phyloP scores from a whole-genome alignment of 2,113 vertebrate genomes.

The Gymnocephalus cernua region DNA sequence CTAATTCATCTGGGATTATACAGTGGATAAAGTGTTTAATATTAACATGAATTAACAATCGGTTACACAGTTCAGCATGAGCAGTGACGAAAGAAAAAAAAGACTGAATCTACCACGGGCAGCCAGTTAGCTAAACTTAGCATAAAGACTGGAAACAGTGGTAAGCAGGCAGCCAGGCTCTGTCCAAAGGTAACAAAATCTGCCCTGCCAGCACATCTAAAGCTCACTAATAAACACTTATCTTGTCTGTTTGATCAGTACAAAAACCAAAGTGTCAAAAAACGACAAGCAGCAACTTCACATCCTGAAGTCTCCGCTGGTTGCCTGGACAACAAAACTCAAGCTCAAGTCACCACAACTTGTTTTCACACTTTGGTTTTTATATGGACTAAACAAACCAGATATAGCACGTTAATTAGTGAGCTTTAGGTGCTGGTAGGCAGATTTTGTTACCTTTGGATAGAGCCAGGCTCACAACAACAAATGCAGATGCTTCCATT shows the following conservation, averaged over 20 bases:
- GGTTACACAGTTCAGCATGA: not conserved
- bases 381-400: not conserved
- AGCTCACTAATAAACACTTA: not conserved
- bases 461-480: no score
- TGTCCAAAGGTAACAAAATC: conserved; percentile 8
- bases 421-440: not conserved
- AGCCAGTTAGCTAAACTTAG: not conserved
- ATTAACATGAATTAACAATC: not conserved
- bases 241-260: conserved; percentile 8
- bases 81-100: not conserved
- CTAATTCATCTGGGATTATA: not conserved
- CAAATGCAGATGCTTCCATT: no score
- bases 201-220: not conserved
- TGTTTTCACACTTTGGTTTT: not conserved
- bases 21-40: not conserved
- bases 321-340: not conserved
- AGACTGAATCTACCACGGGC: not conserved
- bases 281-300: not conserved
- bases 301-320: not conserved
- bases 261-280: not conserved
- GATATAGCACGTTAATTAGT: not conserved
- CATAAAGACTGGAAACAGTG: not conserved
- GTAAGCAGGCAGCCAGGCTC: not conserved
- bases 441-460: not conserved
- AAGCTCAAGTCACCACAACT: not conserved